Evolutionary conservation across 2,888 invertebrate genomes (phyloP).

Genomic region (Drosophila cognata): DNA sequence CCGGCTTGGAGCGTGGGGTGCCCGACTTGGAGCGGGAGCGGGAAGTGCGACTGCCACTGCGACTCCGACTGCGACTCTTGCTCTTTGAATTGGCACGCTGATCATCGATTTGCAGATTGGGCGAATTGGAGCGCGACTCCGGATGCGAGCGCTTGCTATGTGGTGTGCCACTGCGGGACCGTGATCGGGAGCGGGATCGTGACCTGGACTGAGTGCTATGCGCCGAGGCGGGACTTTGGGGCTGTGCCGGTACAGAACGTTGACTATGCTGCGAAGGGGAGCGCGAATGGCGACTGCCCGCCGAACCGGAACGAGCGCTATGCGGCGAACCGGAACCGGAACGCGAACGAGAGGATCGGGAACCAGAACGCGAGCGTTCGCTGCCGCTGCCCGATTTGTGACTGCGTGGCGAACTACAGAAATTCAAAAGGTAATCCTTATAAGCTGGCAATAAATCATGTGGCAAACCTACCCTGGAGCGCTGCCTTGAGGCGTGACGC

Average conservation of each 20-base stretch:
- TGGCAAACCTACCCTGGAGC: constrained; percentile 59
- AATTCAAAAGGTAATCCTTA: not conserved
- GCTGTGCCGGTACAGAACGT: constrained; percentile 32
- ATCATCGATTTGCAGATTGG: constrained; percentile 86
- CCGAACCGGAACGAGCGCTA: constrained; percentile 27
- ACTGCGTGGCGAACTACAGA: constrained; percentile 70
- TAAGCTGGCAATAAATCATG: not conserved
- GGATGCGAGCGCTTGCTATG: constrained; percentile 67
- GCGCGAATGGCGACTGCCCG: constrained; percentile 48
- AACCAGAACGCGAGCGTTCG: constrained; percentile 80
- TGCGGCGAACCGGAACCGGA: constrained; percentile 69
- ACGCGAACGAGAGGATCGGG: constrained; percentile 53
- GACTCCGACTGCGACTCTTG: constrained; percentile 71
- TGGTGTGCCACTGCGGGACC: constrained; percentile 67
- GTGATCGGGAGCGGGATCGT: constrained; percentile 59
- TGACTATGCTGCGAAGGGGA: constrained; percentile 47
- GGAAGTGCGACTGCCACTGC: constrained; percentile 76
- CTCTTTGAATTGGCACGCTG: constrained; percentile 83
- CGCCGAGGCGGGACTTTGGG: constrained; percentile 51
- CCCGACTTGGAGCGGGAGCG: constrained; percentile 58
- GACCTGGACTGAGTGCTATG: constrained; percentile 66
- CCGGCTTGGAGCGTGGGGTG: constrained; percentile 49
- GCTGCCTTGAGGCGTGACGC: constrained; percentile 78
- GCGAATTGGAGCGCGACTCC: constrained; percentile 86
- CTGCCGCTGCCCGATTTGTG: constrained; percentile 78